phyloP scores from a whole-genome alignment of 2,113 vertebrate genomes.

The Excalfactoria chinensis region DNA sequence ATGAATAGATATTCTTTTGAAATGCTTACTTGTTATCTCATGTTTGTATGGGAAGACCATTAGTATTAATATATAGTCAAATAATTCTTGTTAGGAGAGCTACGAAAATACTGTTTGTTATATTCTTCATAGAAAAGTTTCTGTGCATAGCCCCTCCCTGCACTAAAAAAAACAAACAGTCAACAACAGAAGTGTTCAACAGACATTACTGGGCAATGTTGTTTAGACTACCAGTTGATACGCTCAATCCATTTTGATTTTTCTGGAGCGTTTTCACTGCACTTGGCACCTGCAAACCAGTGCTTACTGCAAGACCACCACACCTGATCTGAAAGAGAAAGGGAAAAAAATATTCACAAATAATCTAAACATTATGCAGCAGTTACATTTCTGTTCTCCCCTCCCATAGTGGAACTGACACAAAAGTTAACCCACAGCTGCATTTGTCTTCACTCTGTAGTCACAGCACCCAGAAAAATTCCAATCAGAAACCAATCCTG shows the following conservation, averaged over 20 bases:
- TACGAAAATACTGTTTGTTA: slow-evolving; percentile 3
- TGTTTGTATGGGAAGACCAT: neutral
- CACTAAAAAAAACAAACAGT: slow-evolving; percentile 46
- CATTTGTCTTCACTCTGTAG: neutral
- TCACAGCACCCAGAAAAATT: neutral
- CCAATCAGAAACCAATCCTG: neutral
- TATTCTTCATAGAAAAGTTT: slow-evolving; percentile 48
- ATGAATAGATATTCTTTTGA: neutral
- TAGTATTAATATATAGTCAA: neutral
- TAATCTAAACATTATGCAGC: neutral
- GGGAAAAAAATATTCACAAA: neutral
- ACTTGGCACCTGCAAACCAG: slow-evolving; percentile 92
- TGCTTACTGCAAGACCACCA: slow-evolving; percentile 86
- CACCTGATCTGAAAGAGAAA: slow-evolving; percentile 87
- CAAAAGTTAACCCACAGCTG: neutral
- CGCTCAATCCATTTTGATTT: slow-evolving; percentile 82
- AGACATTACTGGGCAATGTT: slow-evolving; percentile 79
- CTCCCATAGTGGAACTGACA: neutral
- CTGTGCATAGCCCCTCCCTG: slow-evolving; percentile 55
- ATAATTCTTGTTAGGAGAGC: neutral
- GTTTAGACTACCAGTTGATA: slow-evolving; percentile 84
- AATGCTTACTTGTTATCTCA: neutral
- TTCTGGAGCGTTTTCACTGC: slow-evolving; percentile 87
- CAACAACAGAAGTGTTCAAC: neutral
- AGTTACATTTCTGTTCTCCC: neutral